Percentiles rank a stretch among this genome's conserved stretches.
Conservation (phyloP, 2,113 vertebrate species). For the Rhinichthys klamathensis region DNA sequence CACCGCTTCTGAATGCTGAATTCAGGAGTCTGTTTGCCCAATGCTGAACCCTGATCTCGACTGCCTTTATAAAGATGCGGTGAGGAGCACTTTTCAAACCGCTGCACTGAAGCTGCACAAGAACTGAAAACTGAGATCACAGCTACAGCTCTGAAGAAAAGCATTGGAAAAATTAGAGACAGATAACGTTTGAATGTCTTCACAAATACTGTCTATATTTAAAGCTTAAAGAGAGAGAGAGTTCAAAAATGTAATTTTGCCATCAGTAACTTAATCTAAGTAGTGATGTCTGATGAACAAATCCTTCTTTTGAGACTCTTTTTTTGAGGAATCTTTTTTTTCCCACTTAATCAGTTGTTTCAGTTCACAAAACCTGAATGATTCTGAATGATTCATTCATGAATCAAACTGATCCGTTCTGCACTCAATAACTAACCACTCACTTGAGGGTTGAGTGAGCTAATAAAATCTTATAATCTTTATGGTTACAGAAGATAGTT, state of each 20-base stretch:
- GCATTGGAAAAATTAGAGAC: not conserved
- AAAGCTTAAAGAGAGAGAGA: not conserved
- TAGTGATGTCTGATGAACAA: not conserved
- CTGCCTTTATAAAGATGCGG: not conserved
- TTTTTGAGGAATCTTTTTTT: not conserved
- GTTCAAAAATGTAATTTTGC: not conserved
- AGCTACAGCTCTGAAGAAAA: not conserved
- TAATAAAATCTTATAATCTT: too few relatives aligned
- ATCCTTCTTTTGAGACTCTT: not conserved
- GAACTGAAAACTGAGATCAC: slow-evolving; percentile 8
- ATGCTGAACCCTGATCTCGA: not conserved
- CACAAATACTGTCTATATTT: not conserved
- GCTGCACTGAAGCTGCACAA: not conserved
- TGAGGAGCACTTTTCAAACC: not conserved
- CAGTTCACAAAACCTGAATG: not conserved
- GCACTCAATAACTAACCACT: not conserved
- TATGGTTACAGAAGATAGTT: not conserved
- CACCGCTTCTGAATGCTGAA: slow-evolving; percentile 1
- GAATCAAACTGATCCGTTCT: not conserved
- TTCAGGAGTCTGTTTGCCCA: not conserved
- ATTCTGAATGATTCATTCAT: not conserved
- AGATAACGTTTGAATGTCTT: not conserved
- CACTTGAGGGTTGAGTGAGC: not conserved
- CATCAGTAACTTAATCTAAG: not conserved
- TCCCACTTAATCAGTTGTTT: not conserved